phyloP scores from a whole-genome alignment of 64 coral and sea anemone species.

The Hydrozoanthus tunicans region DNA sequence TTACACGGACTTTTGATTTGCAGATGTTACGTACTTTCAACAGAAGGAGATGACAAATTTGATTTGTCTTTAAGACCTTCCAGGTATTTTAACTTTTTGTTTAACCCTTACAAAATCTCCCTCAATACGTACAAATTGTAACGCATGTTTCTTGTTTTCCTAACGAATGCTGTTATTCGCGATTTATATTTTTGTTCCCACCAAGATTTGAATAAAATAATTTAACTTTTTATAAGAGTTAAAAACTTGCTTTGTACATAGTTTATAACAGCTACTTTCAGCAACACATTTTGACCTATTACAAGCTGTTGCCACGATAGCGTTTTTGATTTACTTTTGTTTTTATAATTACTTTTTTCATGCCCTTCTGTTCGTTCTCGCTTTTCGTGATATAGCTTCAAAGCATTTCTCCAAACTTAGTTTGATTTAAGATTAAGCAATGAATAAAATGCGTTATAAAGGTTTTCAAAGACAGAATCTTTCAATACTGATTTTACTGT shows the following conservation, averaged over 20 bases:
- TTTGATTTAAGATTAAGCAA: too few species aligned
- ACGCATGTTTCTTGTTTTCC: not conserved
- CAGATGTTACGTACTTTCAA: conserved; percentile 76
- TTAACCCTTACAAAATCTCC: not conserved
- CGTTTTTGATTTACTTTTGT: not conserved
- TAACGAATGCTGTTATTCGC: not conserved
- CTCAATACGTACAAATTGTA: too few species aligned
- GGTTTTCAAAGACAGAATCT: not conserved
- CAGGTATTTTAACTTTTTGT: conserved; percentile 46
- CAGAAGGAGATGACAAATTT: conserved; percentile 56
- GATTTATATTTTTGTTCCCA: too few species aligned
- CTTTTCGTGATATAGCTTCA: too few species aligned
- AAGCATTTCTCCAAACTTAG: too few species aligned
- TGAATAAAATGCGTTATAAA: too few species aligned
- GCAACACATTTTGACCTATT: too few species aligned
- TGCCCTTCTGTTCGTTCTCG: not conserved
- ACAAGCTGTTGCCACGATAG: too few species aligned
- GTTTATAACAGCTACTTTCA: too few species aligned
- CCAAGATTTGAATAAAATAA: too few species aligned
- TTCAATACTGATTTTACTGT: not conserved
- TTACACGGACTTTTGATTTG: not conserved
- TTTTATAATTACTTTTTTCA: not conserved
- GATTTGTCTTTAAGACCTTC: conserved; percentile 91
- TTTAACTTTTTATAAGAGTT: too few species aligned
- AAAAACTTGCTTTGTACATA: too few species aligned